phyloP scores from a whole-genome alignment of 2,113 vertebrate genomes.

The Rana temporaria region DNA sequence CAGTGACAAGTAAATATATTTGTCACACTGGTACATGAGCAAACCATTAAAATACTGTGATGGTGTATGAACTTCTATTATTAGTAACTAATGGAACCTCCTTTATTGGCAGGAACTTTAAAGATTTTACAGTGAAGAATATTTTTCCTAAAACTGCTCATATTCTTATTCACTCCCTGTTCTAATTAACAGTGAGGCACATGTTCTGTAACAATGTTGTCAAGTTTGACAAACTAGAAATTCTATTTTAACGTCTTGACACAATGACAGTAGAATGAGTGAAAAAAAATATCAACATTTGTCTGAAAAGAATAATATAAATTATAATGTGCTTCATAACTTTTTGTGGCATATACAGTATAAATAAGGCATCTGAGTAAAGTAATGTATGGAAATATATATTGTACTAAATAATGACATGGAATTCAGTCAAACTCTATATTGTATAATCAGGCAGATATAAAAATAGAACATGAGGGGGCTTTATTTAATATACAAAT shows the following conservation, averaged over 20 bases:
- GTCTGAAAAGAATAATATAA: constrained; percentile 22
- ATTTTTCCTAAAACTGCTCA: constrained; percentile 5
- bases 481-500: not conserved
- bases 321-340: constrained; percentile 32
- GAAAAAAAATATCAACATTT: constrained; percentile 32
- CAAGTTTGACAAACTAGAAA: constrained; percentile 69
- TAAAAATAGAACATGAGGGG: too few relatives aligned
- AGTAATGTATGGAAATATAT: constrained; percentile 5
- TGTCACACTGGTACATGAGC: too few relatives aligned
- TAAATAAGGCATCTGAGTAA: constrained; percentile 23
- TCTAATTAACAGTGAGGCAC: constrained; percentile 40
- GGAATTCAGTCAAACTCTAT: not conserved
- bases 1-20: too few relatives aligned
- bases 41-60: too few relatives aligned
- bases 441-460: not conserved
- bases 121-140: not conserved
- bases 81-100: too few relatives aligned
- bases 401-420: constrained; percentile 1
- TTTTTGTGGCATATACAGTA: constrained; percentile 2
- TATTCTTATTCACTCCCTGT: not conserved
- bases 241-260: constrained; percentile 61
- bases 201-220: constrained; percentile 70
- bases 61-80: too few relatives aligned
- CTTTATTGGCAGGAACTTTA: not conserved
- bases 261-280: constrained; percentile 48